Conservation (phyloP, 2,113 vertebrate genomes). For the Psophia crepitans region DNA sequence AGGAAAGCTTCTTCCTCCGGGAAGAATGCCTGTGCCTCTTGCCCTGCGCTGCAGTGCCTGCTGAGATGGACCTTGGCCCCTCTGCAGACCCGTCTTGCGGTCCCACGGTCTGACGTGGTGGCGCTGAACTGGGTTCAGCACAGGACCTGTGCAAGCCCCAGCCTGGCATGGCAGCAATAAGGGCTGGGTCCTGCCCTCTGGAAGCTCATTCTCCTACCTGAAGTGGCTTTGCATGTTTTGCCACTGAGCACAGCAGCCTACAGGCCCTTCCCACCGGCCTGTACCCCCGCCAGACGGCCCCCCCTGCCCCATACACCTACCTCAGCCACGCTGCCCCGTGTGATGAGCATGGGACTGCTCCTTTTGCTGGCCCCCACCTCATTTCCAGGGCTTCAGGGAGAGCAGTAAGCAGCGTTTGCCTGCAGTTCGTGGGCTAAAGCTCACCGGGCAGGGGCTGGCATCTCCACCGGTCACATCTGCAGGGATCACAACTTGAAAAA, state of each 20-base stretch:
- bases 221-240: not conserved
- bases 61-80: not conserved
- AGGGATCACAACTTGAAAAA: not conserved
- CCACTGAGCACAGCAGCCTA: not conserved
- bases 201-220: not conserved
- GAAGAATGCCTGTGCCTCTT: not conserved
- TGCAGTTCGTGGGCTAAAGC: accelerated
- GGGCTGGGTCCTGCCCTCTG: not conserved
- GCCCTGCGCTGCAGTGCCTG: accelerated
- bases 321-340: accelerated
- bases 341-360: accelerated
- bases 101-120: accelerated
- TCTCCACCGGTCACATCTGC: not conserved
- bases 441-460: not conserved
- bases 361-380: accelerated
- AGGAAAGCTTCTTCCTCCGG: not conserved
- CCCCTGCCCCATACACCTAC: accelerated
- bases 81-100: not conserved
- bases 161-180: not conserved
- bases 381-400: not conserved
- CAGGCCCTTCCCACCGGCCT: not conserved
- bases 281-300: not conserved
- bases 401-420: accelerated
- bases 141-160: not conserved
- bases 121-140: not conserved